Conservation (phyloP, 2,113 vertebrate genomes). For the Taxidea taxus region DNA sequence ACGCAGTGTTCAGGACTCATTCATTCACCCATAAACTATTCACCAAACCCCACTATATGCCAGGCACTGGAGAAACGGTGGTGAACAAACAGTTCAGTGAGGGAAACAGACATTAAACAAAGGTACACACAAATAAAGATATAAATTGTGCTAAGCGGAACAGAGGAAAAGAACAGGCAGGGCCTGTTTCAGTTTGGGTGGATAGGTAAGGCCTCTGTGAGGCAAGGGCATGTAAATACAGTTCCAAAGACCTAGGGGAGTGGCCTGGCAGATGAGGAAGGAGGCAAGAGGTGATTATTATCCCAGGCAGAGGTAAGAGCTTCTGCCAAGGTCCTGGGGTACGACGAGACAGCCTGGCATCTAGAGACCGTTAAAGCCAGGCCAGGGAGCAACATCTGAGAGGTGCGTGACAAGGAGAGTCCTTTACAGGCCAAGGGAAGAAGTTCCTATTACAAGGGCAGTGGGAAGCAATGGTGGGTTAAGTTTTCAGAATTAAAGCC, state of each 20-base stretch:
- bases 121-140: background rate
- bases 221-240: background rate
- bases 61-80: background rate
- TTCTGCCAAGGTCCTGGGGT: background rate
- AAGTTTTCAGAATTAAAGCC: background rate
- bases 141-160: background rate
- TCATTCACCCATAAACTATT: background rate
- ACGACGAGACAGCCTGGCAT: background rate
- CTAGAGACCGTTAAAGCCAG: background rate
- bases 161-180: background rate
- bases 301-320: background rate
- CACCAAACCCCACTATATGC: background rate
- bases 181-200: background rate
- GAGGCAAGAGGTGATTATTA: background rate
- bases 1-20: background rate
- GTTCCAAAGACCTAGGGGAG: background rate
- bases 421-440: background rate
- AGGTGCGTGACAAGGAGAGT: background rate
- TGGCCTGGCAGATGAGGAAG: background rate
- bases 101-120: background rate
- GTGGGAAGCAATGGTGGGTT: background rate
- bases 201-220: background rate
- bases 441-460: background rate
- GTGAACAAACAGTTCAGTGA: background rate
- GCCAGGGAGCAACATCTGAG: background rate